Evolutionary conservation across 1,140 invertebrate species (phyloP), one percentile per base, ranked within the genome.

Genomic region (Pseudomyrmex sp.): DNA sequence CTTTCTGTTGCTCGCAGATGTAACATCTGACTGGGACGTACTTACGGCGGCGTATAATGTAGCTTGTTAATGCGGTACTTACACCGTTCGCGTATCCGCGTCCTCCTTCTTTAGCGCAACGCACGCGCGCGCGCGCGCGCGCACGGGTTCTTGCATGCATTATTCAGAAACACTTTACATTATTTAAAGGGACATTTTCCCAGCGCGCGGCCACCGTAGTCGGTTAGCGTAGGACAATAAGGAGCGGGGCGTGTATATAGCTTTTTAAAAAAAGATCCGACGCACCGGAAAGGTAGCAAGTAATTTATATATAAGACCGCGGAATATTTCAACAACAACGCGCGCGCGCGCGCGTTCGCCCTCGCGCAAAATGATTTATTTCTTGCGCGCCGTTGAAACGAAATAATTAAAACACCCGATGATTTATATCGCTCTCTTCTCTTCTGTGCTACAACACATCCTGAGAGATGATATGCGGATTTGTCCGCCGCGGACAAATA

Each of bases 141-240:
- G 76, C 76, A 54, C 54, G 66, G 61, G 76, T 72, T 46, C 13
- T 54, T 54, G 48, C 58, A 84, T 85, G 83, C 83, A 85, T 85
- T 85, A 85, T 85, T 85, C 83, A 85, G 63, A 70, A 82, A 82
- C 83, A 63, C 77, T 85, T 85, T 85, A 80, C 83, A 85, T 85
- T 85, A 85, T 85, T 85, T 85, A 85, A 82, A 83, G 74, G 56
- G 54, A 68, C 82, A 79, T 84, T 80, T 79, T 72, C 59, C 65
- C 76, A 62, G 50, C 66, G 62, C 59, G 77, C 77, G 54, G 66
- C 54, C 48, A 50, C 54, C 54, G 52, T 80, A 20, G 66, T 59
- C 59, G 48, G 46, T 52, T 18, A 20, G 35, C 48, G 46, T 23
- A 54, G 50, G 66, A 50, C 54, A 72, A 80, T 72, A 80, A 80